phyloP scores from a whole-genome alignment of 2,113 vertebrate species.

The Dermatemys mawii region DNA sequence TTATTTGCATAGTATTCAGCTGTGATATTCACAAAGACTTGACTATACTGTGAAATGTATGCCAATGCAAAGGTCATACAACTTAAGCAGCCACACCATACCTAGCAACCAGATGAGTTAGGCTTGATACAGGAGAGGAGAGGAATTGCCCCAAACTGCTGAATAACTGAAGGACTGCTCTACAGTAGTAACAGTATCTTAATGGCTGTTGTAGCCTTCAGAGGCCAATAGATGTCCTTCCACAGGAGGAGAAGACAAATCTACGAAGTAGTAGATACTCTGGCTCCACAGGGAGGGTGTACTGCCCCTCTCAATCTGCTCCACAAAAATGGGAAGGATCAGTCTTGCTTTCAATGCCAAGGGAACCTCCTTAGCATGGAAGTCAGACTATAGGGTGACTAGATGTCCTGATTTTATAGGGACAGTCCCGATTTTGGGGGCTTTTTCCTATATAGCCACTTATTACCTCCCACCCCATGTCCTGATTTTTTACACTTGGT shows the following conservation, averaged over 20 bases:
- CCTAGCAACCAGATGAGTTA: neutral
- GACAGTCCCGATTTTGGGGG: too few relatives aligned
- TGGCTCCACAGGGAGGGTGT: neutral
- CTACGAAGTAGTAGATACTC: neutral
- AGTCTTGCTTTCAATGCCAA: neutral
- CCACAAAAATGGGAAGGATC: neutral
- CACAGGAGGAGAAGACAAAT: neutral
- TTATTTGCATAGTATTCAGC: neutral
- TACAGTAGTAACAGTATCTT: neutral
- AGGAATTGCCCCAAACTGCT: neutral
- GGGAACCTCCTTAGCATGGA: neutral
- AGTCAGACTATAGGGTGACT: too few relatives aligned
- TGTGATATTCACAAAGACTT: neutral
- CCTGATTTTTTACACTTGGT: too few relatives aligned
- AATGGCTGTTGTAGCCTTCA: neutral
- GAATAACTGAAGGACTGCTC: neutral
- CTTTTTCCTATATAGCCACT: too few relatives aligned
- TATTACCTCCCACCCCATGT: too few relatives aligned
- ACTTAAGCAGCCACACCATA: neutral
- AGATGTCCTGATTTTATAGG: too few relatives aligned
- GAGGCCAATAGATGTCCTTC: neutral
- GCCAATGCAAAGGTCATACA: neutral
- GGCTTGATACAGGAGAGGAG: neutral
- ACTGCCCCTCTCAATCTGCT: neutral
- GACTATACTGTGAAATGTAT: neutral